Evolutionary conservation across 2,797 vertebrate genomes (phyloP).

Genomic region (Gymnodraco acuticeps): DNA sequence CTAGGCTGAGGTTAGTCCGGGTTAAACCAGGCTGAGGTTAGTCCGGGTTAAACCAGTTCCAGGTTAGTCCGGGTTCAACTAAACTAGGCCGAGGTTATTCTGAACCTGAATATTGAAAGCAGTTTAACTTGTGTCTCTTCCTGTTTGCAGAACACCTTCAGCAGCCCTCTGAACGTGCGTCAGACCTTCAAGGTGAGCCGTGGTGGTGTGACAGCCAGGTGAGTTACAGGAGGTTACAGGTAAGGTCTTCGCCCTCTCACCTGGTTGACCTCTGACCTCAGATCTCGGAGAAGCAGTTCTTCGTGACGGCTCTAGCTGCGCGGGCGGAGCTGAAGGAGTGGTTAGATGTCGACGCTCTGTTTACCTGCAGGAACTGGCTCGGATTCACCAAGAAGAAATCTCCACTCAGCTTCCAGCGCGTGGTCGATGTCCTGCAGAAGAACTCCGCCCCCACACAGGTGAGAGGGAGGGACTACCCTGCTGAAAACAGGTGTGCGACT

Average conservation of each 20-base stretch:
- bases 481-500: too few species aligned
- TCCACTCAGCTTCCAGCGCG: slow-evolving; percentile 92
- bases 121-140: background rate
- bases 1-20: too few species aligned
- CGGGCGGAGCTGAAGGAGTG: slow-evolving; percentile 94
- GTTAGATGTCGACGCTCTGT: slow-evolving; percentile 93
- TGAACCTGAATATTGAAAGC: background rate
- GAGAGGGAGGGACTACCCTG: background rate
- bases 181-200: slow-evolving; percentile 92
- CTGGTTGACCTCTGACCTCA: slow-evolving; percentile 71
- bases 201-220: too few species aligned
- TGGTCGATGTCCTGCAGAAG: slow-evolving; percentile 95
- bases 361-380: slow-evolving; percentile 95
- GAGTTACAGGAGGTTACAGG: too few species aligned
- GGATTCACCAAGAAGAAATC: slow-evolving; percentile 94
- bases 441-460: slow-evolving; percentile 94
- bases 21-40: slow-evolving; percentile 43
- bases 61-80: too few species aligned
- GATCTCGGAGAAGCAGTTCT: slow-evolving; percentile 95
- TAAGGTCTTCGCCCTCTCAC: background rate
- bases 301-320: slow-evolving; percentile 92
- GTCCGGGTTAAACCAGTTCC: slow-evolving; percentile 82
- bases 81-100: too few species aligned
- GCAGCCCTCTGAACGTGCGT: slow-evolving; percentile 93
- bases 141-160: slow-evolving; percentile 89